Evolutionary conservation across 2,113 vertebrate species (phyloP).

Genomic region (Mormyrus lacerda): DNA sequence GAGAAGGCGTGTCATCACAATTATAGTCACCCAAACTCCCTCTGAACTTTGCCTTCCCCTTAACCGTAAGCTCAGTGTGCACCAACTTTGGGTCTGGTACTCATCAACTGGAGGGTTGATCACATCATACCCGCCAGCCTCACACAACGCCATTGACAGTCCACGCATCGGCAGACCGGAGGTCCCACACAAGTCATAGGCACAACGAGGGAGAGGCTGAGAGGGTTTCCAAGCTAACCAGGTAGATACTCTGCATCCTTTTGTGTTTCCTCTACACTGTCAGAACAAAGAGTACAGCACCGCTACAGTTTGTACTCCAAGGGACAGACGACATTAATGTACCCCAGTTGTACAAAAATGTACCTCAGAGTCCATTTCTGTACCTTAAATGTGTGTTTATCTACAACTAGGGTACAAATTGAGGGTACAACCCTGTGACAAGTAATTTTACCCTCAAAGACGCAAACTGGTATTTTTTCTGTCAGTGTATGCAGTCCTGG

Average conservation of each 20-base stretch:
- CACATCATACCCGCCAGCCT: conserved; percentile 3
- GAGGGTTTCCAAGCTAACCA: not conserved
- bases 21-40: conserved; percentile 38
- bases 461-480: not conserved
- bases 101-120: conserved; percentile 28
- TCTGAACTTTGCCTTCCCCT: conserved; percentile 45
- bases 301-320: not conserved
- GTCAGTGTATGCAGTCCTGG: not conserved
- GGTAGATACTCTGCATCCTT: not conserved
- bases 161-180: not conserved
- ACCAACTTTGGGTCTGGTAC: conserved; percentile 36
- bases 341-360: not conserved
- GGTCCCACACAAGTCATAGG: not conserved
- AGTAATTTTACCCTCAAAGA: not conserved
- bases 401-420: not conserved
- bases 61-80: conserved; percentile 45
- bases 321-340: not conserved
- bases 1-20: conserved; percentile 49
- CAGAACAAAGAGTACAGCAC: not conserved
- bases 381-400: not conserved
- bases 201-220: not conserved
- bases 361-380: not conserved
- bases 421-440: not conserved
- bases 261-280: not conserved
- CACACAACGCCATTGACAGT: not conserved